These are phyloP conservation scores for Alectoris magna DNA, from an alignment of 2,797 vertebrate genomes.

Conservation along the genomic window DNA sequence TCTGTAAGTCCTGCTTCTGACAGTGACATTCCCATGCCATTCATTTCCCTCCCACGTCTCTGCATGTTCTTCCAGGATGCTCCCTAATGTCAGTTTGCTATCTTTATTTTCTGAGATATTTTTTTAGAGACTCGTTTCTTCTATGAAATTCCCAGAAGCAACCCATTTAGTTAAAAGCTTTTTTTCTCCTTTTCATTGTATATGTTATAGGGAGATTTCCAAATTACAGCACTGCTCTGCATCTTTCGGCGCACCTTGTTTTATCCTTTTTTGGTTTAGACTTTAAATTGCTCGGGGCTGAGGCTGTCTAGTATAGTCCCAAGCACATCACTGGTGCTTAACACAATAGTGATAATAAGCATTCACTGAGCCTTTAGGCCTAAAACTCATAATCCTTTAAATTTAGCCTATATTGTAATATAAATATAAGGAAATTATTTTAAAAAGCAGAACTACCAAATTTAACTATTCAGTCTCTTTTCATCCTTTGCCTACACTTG, in stretches of 20 bases:
- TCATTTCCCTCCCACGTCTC: not conserved
- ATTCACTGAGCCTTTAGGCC: not conserved
- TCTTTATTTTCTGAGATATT: not conserved
- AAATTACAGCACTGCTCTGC: not conserved
- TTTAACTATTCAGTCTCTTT: not conserved
- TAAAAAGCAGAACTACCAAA: not conserved
- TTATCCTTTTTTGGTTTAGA: slow-evolving; percentile 7
- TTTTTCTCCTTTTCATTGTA: not conserved
- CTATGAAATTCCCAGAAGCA: not conserved
- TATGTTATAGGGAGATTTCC: not conserved
- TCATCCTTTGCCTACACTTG: not conserved
- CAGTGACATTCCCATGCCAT: not conserved
- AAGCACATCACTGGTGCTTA: slow-evolving; percentile 7
- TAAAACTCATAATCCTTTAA: slow-evolving; percentile 7
- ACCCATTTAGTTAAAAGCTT: not conserved
- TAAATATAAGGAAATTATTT: not conserved
- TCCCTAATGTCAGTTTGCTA: not conserved
- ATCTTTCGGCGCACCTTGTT: not conserved
- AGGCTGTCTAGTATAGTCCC: not conserved
- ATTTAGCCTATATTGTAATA: not conserved
- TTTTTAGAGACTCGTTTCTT: not conserved
- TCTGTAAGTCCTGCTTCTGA: not conserved
- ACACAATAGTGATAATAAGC: not conserved
- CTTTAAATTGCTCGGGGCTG: not conserved
- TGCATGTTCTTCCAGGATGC: not conserved